phyloP scores from a whole-genome alignment of 2,888 invertebrate species.

The Ophioninae sp. region DNA sequence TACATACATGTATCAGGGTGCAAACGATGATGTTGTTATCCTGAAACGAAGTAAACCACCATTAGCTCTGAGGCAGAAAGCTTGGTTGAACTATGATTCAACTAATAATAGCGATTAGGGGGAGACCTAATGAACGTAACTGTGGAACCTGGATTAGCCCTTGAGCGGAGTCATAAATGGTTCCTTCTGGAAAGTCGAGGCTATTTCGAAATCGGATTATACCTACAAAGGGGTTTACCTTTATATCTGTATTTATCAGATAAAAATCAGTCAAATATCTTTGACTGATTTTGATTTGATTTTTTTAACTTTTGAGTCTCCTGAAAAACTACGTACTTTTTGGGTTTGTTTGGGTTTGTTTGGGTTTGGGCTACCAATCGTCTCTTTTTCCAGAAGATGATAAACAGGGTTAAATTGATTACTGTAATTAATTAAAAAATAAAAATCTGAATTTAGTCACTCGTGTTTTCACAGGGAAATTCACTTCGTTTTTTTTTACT shows the following conservation, averaged over 20 bases:
- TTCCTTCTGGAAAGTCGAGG: conserved; percentile 68
- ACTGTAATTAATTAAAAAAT: too few species aligned
- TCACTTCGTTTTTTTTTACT: too few species aligned
- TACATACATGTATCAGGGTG: conserved; percentile 13
- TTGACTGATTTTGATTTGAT: too few species aligned
- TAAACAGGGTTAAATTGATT: too few species aligned
- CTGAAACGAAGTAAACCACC: conserved; percentile 54
- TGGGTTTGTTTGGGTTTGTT: too few species aligned
- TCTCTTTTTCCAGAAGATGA: neutral
- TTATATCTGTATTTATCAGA: conserved; percentile 20
- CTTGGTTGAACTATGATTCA: conserved; percentile 71
- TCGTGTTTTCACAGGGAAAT: too few species aligned
- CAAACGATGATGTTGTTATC: conserved; percentile 2
- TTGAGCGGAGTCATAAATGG: conserved; percentile 72
- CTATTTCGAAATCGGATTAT: conserved; percentile 25
- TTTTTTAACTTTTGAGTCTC: neutral
- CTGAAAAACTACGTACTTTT: neutral
- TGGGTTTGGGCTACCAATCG: neutral
- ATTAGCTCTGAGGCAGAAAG: conserved; percentile 32
- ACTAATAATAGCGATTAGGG: conserved; percentile 75
- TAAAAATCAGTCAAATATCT: conserved; percentile 31
- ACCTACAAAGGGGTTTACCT: conserved; percentile 9
- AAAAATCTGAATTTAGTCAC: too few species aligned
- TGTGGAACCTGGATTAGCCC: conserved; percentile 71
- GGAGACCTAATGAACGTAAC: conserved; percentile 74